phyloP scores from a whole-genome alignment of 2,113 vertebrate genomes.

The Dendrocopos noguchii region DNA sequence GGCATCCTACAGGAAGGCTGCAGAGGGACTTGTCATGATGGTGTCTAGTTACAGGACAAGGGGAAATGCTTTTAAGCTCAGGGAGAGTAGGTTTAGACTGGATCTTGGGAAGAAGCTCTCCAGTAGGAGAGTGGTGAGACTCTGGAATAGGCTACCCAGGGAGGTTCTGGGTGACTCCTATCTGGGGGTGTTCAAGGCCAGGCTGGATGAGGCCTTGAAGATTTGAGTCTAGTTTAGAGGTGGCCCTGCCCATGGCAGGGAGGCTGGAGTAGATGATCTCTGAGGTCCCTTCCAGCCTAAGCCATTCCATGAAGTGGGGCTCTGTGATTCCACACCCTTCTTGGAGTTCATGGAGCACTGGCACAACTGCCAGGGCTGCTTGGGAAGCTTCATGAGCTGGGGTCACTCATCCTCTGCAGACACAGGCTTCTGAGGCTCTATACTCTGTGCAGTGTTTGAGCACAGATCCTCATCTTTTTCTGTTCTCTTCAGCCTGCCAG shows the following conservation, averaged over 20 bases:
- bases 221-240: neutral
- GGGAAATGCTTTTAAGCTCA: too few species aligned
- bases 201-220: neutral
- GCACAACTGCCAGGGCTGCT: neutral
- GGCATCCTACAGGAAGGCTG: neutral
- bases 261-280: neutral
- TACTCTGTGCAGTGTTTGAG: fast-evolving
- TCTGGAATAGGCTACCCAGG: neutral
- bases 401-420: neutral
- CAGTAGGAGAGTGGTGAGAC: neutral
- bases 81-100: neutral
- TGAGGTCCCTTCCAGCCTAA: neutral
- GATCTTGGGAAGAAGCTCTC: neutral
- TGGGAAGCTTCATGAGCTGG: neutral
- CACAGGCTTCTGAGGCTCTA: fast-evolving
- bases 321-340: fast-evolving
- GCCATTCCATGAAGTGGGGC: neutral
- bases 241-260: neutral
- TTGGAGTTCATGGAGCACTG: fast-evolving
- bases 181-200: neutral
- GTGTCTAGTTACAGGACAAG: neutral
- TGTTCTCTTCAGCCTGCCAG: constrained; percentile 86
- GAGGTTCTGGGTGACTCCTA: neutral
- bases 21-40: neutral
- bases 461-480: neutral